Percentiles rank a stretch among this genome's conserved stretches.
Evolutionary conservation across 2,797 vertebrate species (phyloP).

Genomic region (Todus mexicanus): DNA sequence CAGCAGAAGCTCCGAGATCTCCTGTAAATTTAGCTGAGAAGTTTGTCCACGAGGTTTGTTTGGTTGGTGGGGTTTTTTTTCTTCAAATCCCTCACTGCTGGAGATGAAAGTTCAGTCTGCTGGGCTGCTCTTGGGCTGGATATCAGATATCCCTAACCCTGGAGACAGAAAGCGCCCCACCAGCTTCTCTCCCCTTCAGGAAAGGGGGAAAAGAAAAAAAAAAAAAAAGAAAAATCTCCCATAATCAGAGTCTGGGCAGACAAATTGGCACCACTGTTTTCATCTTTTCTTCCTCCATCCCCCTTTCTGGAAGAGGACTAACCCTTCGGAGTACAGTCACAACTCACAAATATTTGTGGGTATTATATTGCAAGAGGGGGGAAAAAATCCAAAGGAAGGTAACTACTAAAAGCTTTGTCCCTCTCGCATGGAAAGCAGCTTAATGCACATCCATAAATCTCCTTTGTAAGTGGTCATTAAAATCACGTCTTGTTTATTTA

Average conservation of each 20-base stretch:
- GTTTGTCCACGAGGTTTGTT: conserved; percentile 59
- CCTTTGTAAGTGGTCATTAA: conserved; percentile 78
- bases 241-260: conserved; percentile 79
- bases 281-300: conserved; percentile 16
- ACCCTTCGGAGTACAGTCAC: conserved; percentile 71
- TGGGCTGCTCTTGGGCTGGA: conserved; percentile 68
- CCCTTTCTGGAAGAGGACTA: conserved; percentile 67
- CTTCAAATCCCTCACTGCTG: conserved; percentile 48
- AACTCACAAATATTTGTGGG: conserved; percentile 81
- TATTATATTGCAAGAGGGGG: conserved; percentile 77
- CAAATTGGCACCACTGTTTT: conserved; percentile 80
- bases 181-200: conserved; percentile 64
- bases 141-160: conserved; percentile 77
- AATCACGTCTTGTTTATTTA: conserved; percentile 76
- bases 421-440: conserved; percentile 75
- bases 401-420: conserved; percentile 76
- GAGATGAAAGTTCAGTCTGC: conserved; percentile 74
- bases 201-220: not conserved
- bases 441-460: conserved; percentile 80
- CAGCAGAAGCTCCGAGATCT: conserved; percentile 63
- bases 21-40: conserved; percentile 66
- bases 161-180: conserved; percentile 74
- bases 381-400: conserved; percentile 64
- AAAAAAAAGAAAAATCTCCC: conserved; percentile 23
- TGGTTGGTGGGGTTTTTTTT: not conserved